These are phyloP conservation scores for Tangara arthus DNA, from an alignment of 2,797 vertebrate species.

Conservation along the genomic window DNA sequence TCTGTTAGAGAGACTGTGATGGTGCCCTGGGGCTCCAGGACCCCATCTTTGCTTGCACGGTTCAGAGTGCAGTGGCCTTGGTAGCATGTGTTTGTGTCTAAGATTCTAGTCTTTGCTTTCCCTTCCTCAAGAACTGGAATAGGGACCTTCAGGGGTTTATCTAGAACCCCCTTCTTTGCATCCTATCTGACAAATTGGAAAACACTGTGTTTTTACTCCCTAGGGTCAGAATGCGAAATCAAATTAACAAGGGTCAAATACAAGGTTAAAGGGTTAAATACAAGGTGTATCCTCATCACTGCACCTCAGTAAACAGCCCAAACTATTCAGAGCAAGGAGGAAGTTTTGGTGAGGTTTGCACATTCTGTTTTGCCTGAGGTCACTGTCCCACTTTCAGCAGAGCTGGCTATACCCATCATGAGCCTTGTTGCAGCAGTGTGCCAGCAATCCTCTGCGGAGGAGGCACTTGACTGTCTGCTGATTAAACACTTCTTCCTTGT, in stretches of 20 bases:
- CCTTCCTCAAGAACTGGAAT: not conserved
- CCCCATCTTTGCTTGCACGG: not conserved
- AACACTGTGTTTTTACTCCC: not conserved
- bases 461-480: slow-evolving; percentile 36
- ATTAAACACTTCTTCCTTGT: slow-evolving; percentile 33
- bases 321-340: not conserved
- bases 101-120: not conserved
- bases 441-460: slow-evolving; percentile 13
- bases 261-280: not conserved
- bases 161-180: not conserved
- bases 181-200: not conserved
- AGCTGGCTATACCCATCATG: not conserved
- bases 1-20: fast-evolving
- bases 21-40: not conserved
- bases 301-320: not conserved
- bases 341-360: slow-evolving; percentile 8
- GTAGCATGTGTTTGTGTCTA: not conserved
- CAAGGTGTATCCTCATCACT: not conserved
- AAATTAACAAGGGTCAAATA: not conserved
- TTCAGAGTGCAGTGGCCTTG: not conserved
- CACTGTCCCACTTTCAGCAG: slow-evolving; percentile 31
- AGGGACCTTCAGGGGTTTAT: not conserved
- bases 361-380: slow-evolving; percentile 18
- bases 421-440: not conserved
- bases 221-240: not conserved